Conservation (phyloP, 2,888 invertebrate genomes). For the Calliopum simillimum region DNA sequence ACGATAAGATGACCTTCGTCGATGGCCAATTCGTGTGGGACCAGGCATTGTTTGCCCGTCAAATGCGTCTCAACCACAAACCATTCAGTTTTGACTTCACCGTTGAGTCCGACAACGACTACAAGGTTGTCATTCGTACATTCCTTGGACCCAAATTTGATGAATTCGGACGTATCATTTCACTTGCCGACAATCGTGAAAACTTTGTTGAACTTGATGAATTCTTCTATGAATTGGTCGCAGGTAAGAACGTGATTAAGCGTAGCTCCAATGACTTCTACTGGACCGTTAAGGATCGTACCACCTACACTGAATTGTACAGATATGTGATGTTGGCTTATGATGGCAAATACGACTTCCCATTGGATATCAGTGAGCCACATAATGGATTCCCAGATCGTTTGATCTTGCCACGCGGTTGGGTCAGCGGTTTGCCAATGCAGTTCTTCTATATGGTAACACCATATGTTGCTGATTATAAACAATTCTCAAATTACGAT, state of each 20-base stretch:
- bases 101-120: constrained; percentile 72
- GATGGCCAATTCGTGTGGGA: too few relatives aligned
- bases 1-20: too few relatives aligned
- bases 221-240: too few relatives aligned
- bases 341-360: too few relatives aligned
- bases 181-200: constrained; percentile 71
- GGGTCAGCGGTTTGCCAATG: constrained; percentile 73
- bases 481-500: constrained; percentile 67
- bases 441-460: constrained; percentile 73
- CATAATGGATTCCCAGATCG: too few relatives aligned
- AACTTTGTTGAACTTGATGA: constrained; percentile 76
- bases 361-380: too few relatives aligned
- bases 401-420: too few relatives aligned
- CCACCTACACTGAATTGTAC: constrained; percentile 67
- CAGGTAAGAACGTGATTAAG: too few relatives aligned
- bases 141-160: constrained; percentile 73
- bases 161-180: constrained; percentile 63
- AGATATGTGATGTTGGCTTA: constrained; percentile 67
- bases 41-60: too few relatives aligned
- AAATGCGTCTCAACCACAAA: too few relatives aligned
- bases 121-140: constrained; percentile 73
- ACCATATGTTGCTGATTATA: constrained; percentile 62
- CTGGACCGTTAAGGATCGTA: constrained; percentile 72
- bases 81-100: constrained; percentile 74
- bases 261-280: constrained; percentile 59